Base-by-base conservation (phyloP, 2,888 invertebrate genomes). In the Carabus problematicus region DNA sequence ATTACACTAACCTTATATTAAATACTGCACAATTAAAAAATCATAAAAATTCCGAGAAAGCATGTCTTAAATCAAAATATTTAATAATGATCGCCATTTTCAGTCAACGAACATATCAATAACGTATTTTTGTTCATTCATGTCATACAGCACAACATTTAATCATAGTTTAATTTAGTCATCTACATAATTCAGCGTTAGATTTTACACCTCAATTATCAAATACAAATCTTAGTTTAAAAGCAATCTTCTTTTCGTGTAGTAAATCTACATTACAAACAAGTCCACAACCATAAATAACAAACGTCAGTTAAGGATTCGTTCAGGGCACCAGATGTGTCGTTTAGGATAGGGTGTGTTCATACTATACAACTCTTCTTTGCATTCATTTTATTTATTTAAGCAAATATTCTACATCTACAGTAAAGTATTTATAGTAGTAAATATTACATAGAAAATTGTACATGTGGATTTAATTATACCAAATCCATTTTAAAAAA, bases 21-120 rank as follows among this genome's bases (percentile, higher is more conserved):
- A 40, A 59, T 12, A 54, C 12, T 62, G 40, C 55, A 56, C 45
- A 69, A 47, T 45, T 8, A 60, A 52, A 59, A 61, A 69, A 69
- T 69, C 69, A 69, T 69, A 69, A 69, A 62, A 69, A 61, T 61
- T 69, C 47, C 40, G 62, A 39, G 69, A 69, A 62, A 69, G 69
- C 69, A 69, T 69, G 69, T 62, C 61, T 62, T 55, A 62, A 43
- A 62, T 69, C 69, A 69, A 69, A 69, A 69, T 62, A 69, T 69
- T 61, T 69, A 69, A 69, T 56, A 69, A 55, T 69, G 69, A 62
- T 69, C 69, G 69, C 69, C 69, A 69, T 69, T 69, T 69, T 69
- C 69, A 62, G 62, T 45, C 56, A 69, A 56, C 54, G 60, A 61
- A 60, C 69, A 69, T 69, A 62, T 62, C 69, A 69, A 67, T 67